These are phyloP conservation scores for Gymnothorax reevesii DNA, from an alignment of 2,797 vertebrate genomes.

Conservation along the genomic window DNA sequence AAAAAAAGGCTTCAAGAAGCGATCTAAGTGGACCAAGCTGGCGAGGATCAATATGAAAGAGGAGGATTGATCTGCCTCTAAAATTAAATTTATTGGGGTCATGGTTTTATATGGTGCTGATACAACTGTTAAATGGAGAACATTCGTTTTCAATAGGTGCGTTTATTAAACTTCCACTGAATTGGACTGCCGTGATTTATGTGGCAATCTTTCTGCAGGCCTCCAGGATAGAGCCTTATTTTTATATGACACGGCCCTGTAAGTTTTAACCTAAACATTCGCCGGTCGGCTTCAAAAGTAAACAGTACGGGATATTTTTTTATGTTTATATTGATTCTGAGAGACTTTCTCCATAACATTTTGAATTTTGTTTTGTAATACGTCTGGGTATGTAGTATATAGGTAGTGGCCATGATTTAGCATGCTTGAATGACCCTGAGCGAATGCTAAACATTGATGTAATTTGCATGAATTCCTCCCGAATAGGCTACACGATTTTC, in stretches of 20 bases:
- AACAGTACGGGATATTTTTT: slow-evolving; percentile 43
- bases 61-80: slow-evolving; percentile 89
- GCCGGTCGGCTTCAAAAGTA: slow-evolving; percentile 47
- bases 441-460: not conserved
- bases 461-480: not conserved
- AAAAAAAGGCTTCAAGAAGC: slow-evolving; percentile 65
- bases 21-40: slow-evolving; percentile 69
- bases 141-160: slow-evolving; percentile 85
- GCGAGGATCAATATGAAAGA: slow-evolving; percentile 80
- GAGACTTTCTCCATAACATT: not conserved
- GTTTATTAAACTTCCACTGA: slow-evolving; percentile 88
- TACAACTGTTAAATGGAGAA: slow-evolving; percentile 92
- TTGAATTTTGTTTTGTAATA: not conserved
- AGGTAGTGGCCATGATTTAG: too few relatives aligned
- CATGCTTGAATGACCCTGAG: not conserved
- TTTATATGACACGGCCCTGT: slow-evolving; percentile 66
- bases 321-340: slow-evolving; percentile 18
- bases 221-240: slow-evolving; percentile 66
- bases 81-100: slow-evolving; percentile 95
- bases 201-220: slow-evolving; percentile 73
- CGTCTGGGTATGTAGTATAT: not conserved
- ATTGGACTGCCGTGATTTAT: slow-evolving; percentile 82
- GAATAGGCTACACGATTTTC: not conserved
- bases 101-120: slow-evolving; percentile 89
- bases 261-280: slow-evolving; percentile 71